Evolutionary conservation across 2,888 invertebrate species (phyloP), one percentile per base, ranked within the genome.

Genomic region (Drosophila atripex): DNA sequence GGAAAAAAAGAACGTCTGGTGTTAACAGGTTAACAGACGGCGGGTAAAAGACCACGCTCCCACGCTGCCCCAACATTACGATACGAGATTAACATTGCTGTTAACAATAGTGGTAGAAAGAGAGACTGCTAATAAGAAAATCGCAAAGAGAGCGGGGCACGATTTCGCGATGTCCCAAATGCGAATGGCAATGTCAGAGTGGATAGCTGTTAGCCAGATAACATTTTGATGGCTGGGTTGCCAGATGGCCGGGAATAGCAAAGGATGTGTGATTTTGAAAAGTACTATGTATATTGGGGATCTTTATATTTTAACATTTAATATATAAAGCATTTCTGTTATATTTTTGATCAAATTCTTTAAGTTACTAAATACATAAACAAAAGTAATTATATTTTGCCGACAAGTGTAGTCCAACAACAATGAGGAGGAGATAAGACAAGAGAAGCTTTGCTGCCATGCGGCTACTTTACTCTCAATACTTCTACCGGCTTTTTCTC

Each of bases 141-240:
- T n/a, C n/a, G 12, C n/a, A 1, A 32, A 32, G 32, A 32, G 32
- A 32, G 32, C 32, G 12, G 32, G n/a, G 6, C 6, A n/a, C 35
- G 35, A n/a, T 35, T 35, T 35, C n/a, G 35, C 35, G 7, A 14
- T n/a, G 35, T n/a, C 35, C 35, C 35, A 35, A 35, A 35, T 7
- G 35, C 35, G 35, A 35, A 35, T 35, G 35, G 35, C 35, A 35
- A 35, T 35, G 35, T 35, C 35, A 35, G 35, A 35, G 35, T 14
- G n/a, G 32, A 12, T 1, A 28, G 4, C 32, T 32, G 32, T 32
- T 32, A 12, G n/a, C 7, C n/a, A n/a, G n/a, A 35, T 35, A 35
- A 35, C 35, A 35, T 35, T 35, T n/a, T 12, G n/a, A 5, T 6
- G 47, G 23, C 5, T 30, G 49, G 32, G 61, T 61, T 61, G 59